phyloP scores from a whole-genome alignment of 2,113 vertebrate genomes.

The Propithecus coquereli region DNA sequence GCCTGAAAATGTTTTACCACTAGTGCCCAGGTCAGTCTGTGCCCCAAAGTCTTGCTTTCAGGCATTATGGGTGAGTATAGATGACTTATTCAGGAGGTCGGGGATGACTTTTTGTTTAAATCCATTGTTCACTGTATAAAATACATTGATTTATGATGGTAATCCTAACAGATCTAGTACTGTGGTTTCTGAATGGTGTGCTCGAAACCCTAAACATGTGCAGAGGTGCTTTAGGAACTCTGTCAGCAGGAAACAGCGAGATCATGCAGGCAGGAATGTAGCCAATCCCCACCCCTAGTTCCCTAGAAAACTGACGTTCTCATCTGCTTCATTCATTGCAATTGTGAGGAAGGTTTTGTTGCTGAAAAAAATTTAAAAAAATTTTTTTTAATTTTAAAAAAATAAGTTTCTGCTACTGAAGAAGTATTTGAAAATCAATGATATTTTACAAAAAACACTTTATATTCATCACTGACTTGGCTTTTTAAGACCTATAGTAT shows the following conservation, averaged over 20 bases:
- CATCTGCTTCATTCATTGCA: neutral
- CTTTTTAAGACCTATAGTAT: neutral
- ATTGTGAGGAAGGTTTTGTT: neutral
- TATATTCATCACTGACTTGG: neutral
- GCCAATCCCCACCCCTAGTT: too few species aligned
- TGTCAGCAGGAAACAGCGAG: neutral
- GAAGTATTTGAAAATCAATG: neutral
- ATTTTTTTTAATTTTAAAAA: too few species aligned
- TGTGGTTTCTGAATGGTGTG: neutral
- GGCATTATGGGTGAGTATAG: neutral
- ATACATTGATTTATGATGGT: neutral
- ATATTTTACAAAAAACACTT: neutral
- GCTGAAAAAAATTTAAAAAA: too few species aligned
- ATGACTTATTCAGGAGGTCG: neutral
- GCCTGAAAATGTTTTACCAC: neutral
- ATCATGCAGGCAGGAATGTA: too few species aligned
- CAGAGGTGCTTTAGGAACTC: too few species aligned
- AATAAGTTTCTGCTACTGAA: neutral
- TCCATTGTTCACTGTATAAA: neutral
- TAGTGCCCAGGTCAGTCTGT: neutral
- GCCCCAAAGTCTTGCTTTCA: neutral
- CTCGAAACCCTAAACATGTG: too few species aligned
- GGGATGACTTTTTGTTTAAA: neutral
- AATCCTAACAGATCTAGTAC: neutral
- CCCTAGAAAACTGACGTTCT: neutral